phyloP scores from a whole-genome alignment of 2,113 vertebrate genomes.

The Machaerirhynchus nigripectus region DNA sequence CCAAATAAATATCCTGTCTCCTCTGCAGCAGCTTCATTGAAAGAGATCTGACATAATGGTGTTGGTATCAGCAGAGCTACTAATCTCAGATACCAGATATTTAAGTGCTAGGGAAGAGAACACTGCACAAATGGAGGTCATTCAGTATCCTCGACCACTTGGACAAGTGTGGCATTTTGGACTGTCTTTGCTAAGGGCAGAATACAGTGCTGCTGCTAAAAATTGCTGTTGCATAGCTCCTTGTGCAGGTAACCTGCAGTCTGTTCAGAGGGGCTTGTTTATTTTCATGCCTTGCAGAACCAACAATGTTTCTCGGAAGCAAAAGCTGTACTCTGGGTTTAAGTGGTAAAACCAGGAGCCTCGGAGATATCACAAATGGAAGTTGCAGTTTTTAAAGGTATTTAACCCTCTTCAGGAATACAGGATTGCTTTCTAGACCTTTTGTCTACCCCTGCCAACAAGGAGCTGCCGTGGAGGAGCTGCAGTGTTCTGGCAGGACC shows the following conservation, averaged over 20 bases:
- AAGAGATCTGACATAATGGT: conserved; percentile 10
- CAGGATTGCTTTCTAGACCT: not conserved
- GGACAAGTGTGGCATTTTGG: not conserved
- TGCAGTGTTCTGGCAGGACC: not conserved
- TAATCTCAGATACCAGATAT: not conserved
- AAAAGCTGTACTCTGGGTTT: not conserved
- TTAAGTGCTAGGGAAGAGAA: not conserved
- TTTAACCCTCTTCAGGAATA: not conserved
- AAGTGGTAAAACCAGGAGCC: not conserved
- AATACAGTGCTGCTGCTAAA: not conserved
- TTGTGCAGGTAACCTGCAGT: not conserved
- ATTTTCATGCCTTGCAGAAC: not conserved
- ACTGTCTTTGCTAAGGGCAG: not conserved
- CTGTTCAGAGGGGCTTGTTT: not conserved
- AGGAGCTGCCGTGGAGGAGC: not conserved
- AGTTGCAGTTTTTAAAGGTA: not conserved
- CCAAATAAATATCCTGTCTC: conserved; percentile 11
- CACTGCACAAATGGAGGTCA: not conserved
- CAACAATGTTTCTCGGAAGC: not conserved
- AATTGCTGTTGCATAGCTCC: not conserved
- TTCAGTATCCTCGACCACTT: not conserved
- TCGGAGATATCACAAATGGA: not conserved
- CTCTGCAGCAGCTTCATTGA: not conserved
- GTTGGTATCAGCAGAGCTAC: not conserved
- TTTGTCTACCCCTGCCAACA: not conserved